Evolutionary conservation across 2,888 invertebrate genomes (phyloP).

Genomic region (Diarsia dahlii): DNA sequence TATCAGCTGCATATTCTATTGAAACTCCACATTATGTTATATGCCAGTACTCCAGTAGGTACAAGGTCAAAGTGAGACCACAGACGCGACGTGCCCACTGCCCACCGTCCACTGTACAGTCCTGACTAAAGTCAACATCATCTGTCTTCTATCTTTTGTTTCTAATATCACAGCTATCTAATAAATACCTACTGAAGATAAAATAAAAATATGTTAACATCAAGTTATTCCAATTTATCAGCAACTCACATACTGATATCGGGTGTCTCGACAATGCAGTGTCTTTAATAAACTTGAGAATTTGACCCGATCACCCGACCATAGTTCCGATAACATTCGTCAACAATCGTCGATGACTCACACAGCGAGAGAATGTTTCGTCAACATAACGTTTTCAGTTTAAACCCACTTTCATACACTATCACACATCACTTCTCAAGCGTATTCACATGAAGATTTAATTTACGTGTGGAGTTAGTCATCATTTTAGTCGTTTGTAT

Average conservation of each 20-base stretch:
- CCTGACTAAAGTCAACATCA: background rate
- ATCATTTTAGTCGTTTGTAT: background rate
- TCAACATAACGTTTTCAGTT: slow-evolving; percentile 10
- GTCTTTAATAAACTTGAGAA: slow-evolving; percentile 32
- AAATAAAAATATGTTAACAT: background rate
- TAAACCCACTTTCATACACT: slow-evolving; percentile 41
- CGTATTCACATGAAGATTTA: slow-evolving; percentile 8
- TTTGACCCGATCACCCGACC: slow-evolving; percentile 33
- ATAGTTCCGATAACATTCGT: slow-evolving; percentile 37
- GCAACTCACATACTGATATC: slow-evolving; percentile 7
- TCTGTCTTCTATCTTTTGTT: background rate
- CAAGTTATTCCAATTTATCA: slow-evolving; percentile 25
- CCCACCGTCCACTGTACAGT: background rate
- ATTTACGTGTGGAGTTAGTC: slow-evolving; percentile 2
- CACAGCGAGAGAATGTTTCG: slow-evolving; percentile 9
- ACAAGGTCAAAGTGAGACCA: background rate
- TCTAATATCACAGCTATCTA: background rate
- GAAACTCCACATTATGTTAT: background rate
- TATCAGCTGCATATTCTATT: background rate
- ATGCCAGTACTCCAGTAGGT: background rate
- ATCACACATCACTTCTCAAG: slow-evolving; percentile 10
- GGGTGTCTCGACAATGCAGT: slow-evolving; percentile 4
- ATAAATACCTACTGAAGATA: background rate
- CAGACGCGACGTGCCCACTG: background rate
- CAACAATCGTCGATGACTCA: slow-evolving; percentile 37